Base-by-base conservation (phyloP, 37 sponge, comb jelly and placozoan genomes). In the Oopsacas minuta region DNA sequence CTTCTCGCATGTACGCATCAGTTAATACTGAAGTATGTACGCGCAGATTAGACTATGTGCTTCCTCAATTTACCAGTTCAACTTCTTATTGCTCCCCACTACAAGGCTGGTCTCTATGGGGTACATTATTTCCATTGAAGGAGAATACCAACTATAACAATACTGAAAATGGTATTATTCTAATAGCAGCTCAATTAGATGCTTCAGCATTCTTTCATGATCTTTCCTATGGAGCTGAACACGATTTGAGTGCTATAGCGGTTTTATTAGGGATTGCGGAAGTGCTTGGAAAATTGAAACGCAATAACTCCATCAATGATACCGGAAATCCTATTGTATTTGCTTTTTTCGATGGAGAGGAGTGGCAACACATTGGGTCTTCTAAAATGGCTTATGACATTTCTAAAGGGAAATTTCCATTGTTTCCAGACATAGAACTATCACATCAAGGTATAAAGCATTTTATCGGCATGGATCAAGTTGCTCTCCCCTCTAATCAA, bases 321-420 rank as follows among this genome's bases (percentile, higher is more conserved):
- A 61, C 5, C 28, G 75, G 75, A 3, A 61, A 61, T 61, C 75
- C 75, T 25, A 61, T 61, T n/a, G 75, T 61, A 61, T 61, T 61
- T 34, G 30, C 75, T 32, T 61, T 61, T 3, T 61, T 61, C 22
- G 75, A 61, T 61, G 75, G 75, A 10, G 75, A 61, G 7, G 75
- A 61, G 7, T 61, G 75, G 75, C 75, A 61, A 61, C 75, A 61
- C 28, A 61, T 61, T 3, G 75, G 75, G 1, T 61, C 75, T 61
- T 61, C 75, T 61, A 61, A 61, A 61, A 61, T 61, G 75, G 75
- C 75, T 25, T 61, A 61, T 61, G 75, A 61, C 75, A 61, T 61
- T 61, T 61, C 75, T 7, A 10, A 20, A 20, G 75, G 75, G 7
- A 61, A 61, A 7, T 61, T 61, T 12, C 75, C 75, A 32, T 32